Base-by-base conservation (phyloP, 2,113 vertebrate species). In the Zosterops pallidus region DNA sequence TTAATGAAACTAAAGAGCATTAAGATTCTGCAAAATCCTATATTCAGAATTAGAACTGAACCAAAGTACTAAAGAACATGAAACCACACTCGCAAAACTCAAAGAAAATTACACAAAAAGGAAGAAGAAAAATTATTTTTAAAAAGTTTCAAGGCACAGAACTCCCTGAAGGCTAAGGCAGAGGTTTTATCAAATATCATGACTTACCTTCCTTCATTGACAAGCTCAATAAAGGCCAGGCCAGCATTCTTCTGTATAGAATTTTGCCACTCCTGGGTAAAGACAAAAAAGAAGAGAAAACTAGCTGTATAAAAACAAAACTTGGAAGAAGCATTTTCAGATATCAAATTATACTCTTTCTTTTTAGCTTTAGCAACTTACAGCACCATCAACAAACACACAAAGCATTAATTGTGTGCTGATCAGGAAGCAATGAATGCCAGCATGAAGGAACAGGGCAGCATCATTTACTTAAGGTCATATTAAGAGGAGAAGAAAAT, bases 201-300 rank as follows among this genome's bases (percentile, higher is more conserved):
- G 47, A 93, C 50, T 97, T 98, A 98, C 98, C 98, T 98, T 97
- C 98, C 98, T 97, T 99, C 98, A 62, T 99, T 99, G 94, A 99
- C 98, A 95, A 99, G 96, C 96, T 99, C 98, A 94, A 99, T 99
- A 86, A 99, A 99, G 92, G 98, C 98, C 55, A 99, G 98, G 44
- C 98, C 98, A 37, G 98, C 98, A 65, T 99, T 99, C 97, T 99
- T 99, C 97, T 99, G 99, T 95, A 99, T 99, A 78, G 99, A 99
- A 97, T 99, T 99, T 96, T 99, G 98, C 98, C 99, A 99, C 89
- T 99, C 99, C 98, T 99, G 94, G 26, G 91, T 37, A 52, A 22
- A 33, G 9, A 31, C 25, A 53, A 41, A 82, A 79, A n/a, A n/a
- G 3, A 56, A 63, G 9, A 76, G 10, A 63, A 83, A 82, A 84